Evolutionary conservation across 2,888 invertebrate species (phyloP), one percentile per base, ranked within the genome.

Genomic region (Sylvicola fuscatus): DNA sequence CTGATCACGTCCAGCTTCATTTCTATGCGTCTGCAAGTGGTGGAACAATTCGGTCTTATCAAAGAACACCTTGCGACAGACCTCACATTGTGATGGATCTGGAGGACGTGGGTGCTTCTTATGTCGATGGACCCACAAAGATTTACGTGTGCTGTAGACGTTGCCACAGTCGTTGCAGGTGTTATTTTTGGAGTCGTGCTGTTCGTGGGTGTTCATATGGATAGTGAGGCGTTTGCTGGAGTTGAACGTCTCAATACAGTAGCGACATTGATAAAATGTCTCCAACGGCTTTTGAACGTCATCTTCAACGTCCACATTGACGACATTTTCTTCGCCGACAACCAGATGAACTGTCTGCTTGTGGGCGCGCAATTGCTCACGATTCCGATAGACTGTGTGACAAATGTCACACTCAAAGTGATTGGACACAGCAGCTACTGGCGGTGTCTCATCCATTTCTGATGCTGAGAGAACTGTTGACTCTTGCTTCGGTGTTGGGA

Each of bases 141-240:
- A 58, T 43, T 58, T 58, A 12, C 58, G 49, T 2, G 58, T 57
- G 35, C 56, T 56, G 39, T 59, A 59, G 1, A 59, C 55, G 40
- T 58, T 59, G 14, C 58, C 59, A 37, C 59, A 59, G 38, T 59
- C 59, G 42, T 59, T 58, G 43, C 59, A 59, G 15, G 59, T 58
- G 37, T 58, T 58, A 38, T 58, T 58, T 38, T 52, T 54, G 2
- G 55, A 54, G 40, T 59, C 57, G 39, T 56, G 56, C 43, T 57
- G 59, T 32, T 56, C 54, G 35, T 59, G 59, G 13, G 54, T 54
- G 39, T 59, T 59, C 14, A 59, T 54, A 40, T 59, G 59, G 26
- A 59, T 56, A 30, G 59, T 58, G 29, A 59, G 43, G 39, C 58
- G 58, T 39, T 59, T 59, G 41, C 56, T 56, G 10, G 59, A 53